These are phyloP conservation scores for Petrocephalus sullivani DNA, from an alignment of 2,797 vertebrate species.

Conservation along the genomic window DNA sequence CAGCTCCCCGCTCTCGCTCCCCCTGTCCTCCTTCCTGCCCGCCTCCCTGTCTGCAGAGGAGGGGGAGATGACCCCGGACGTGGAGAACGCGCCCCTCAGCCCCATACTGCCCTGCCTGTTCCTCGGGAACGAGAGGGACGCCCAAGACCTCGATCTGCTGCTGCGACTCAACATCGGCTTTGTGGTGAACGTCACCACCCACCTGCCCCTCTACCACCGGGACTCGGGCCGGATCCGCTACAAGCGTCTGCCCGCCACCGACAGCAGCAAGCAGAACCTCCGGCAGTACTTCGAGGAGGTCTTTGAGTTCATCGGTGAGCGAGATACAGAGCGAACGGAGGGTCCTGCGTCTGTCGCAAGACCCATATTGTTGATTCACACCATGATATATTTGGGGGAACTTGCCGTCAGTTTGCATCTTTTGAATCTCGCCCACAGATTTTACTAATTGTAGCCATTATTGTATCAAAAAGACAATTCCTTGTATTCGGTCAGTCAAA, in stretches of 20 bases:
- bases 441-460: background rate
- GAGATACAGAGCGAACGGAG: background rate
- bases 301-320: conserved; percentile 81
- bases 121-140: conserved; percentile 76
- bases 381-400: background rate
- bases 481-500: background rate
- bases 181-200: conserved; percentile 79
- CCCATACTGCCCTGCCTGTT: conserved; percentile 77
- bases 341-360: background rate
- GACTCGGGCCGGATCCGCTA: conserved; percentile 67
- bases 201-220: conserved; percentile 78
- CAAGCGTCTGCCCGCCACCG: conserved; percentile 77
- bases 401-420: background rate
- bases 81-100: conserved; percentile 76
- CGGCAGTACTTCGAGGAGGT: conserved; percentile 83
- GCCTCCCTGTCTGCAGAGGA: conserved; percentile 63
- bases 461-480: background rate
- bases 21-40: conserved; percentile 66
- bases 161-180: conserved; percentile 71
- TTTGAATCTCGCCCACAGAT: background rate
- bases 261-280: conserved; percentile 83
- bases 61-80: conserved; percentile 68
- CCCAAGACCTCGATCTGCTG: conserved; percentile 72
- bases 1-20: conserved; percentile 48
- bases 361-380: background rate